Evolutionary conservation across 1,140 invertebrate genomes (phyloP).

Genomic region (Neuroterus valhalla): DNA sequence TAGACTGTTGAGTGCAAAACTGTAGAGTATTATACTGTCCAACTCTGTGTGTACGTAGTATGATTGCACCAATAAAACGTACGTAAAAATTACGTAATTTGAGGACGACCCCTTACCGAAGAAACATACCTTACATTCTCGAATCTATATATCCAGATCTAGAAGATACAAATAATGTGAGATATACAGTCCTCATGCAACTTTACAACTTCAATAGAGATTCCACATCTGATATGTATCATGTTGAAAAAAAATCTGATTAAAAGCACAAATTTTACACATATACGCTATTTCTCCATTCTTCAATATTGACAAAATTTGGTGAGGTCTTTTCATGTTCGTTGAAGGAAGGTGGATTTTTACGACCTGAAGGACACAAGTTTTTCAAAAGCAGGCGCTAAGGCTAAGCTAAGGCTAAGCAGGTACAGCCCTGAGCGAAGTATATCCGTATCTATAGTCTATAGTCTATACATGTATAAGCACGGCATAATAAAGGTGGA

Average conservation of each 20-base stretch:
- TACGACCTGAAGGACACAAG: conserved; percentile 21
- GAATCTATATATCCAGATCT: too few relatives aligned
- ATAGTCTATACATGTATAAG: too few relatives aligned
- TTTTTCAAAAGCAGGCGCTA: conserved; percentile 28
- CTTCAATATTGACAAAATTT: conserved; percentile 14
- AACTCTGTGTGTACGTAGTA: too few relatives aligned
- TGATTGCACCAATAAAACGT: too few relatives aligned
- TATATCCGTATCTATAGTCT: conserved; percentile 56
- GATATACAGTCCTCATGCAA: neutral
- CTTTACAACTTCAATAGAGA: conserved; percentile 1
- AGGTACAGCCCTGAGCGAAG: conserved; percentile 45
- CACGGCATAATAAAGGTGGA: conserved; percentile 65
- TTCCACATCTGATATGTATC: conserved; percentile 13
- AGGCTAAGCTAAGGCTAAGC: too few relatives aligned
- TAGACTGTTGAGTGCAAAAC: too few relatives aligned
- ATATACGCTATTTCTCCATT: conserved; percentile 17
- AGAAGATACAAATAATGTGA: conserved; percentile 37
- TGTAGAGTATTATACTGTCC: too few relatives aligned
- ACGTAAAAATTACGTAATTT: too few relatives aligned
- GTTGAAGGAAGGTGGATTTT: conserved; percentile 19
- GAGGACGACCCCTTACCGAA: too few relatives aligned
- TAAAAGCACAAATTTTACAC: conserved; percentile 17
- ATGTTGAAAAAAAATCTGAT: conserved; percentile 14
- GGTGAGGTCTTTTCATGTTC: conserved; percentile 2
- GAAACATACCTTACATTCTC: too few relatives aligned